Base-by-base conservation (phyloP, 1,140 invertebrate genomes). In the Ips nitidus region DNA sequence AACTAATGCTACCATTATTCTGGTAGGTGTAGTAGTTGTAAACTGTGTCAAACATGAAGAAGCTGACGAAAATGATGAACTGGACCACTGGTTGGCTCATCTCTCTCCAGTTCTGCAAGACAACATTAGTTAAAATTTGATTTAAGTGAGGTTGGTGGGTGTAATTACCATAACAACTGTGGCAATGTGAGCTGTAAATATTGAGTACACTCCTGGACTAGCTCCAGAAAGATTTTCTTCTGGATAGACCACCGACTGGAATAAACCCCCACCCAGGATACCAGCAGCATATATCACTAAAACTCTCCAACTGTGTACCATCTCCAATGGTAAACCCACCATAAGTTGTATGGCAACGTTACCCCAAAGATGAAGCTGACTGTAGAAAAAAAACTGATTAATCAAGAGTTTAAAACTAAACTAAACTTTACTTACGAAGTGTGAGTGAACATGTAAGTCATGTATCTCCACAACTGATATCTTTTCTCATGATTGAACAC, bases 391-490 rank as follows among this genome's bases (percentile, higher is more conserved):
- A 1, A 66, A 72, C 1, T 37, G 47, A 53, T 60, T 47, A 40
- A 56, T 62, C 41, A 41, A 38, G 36, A 5, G 41, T 7, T 58
- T 3, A 56, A 8, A 2, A 52, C 43, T 5, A 47, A 43, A 37
- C 38, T 52, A 52, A 64, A 64, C 6, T 39, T 42, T 62, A 84
- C 88, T 85, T 80, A 91, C 91, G 94, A 94, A 66, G 94, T 90
- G 82, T 98, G 96, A 38, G 98, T 94, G 77, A 98, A 90, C 92
- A 97, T 97, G 78, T 98, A 99, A 1, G 93, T 92, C 4, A 97
- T 61, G 78, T 91, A 98, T 74, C 97, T 86, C 94, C 94, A 98
- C 0, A 89, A 90, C 83, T 98, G 89, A 56, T 90, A 88, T 71
- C 96, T 63, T 38, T 52, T 67, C 8, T 36, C 40, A 3, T 66